Conservation (phyloP, 2,113 vertebrate species). For the Chloropsis hardwickii region DNA sequence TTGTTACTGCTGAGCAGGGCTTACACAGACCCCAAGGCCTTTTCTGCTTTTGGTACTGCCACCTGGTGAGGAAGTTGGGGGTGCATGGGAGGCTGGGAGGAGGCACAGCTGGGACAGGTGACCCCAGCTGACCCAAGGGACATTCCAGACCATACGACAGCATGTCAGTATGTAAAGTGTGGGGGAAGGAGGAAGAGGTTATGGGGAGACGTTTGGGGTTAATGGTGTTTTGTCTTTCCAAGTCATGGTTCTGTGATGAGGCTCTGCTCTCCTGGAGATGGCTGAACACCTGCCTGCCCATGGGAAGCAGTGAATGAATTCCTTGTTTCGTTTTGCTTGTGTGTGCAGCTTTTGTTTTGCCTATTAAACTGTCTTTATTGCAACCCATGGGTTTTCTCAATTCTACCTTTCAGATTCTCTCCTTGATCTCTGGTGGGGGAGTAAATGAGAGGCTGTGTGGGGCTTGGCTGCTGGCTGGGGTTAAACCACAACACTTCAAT, state of each 20-base stretch:
- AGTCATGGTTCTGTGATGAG: rapidly evolving
- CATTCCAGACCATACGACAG: not conserved
- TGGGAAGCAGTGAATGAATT: not conserved
- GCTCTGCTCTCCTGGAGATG: not conserved
- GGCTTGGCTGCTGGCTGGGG: not conserved
- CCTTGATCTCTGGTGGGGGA: not conserved
- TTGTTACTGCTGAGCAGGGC: not conserved
- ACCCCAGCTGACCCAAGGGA: not conserved
- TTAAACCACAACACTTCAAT: not conserved
- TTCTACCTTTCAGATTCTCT: not conserved
- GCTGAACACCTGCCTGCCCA: not conserved
- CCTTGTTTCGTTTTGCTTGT: not conserved
- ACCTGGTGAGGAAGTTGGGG: rapidly evolving
- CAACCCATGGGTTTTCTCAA: not conserved
- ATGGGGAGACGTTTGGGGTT: rapidly evolving
- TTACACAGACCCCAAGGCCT: not conserved
- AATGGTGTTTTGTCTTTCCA: not conserved
- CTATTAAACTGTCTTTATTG: not conserved
- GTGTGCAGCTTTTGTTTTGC: not conserved
- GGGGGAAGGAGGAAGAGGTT: too few species aligned
- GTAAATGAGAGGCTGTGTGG: not conserved
- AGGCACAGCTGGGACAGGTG: not conserved
- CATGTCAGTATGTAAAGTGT: not conserved
- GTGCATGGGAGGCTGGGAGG: not conserved
- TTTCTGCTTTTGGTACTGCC: not conserved